phyloP scores from a whole-genome alignment of 92 coral and sea anemone species.

The Zoanthus solanderi region DNA sequence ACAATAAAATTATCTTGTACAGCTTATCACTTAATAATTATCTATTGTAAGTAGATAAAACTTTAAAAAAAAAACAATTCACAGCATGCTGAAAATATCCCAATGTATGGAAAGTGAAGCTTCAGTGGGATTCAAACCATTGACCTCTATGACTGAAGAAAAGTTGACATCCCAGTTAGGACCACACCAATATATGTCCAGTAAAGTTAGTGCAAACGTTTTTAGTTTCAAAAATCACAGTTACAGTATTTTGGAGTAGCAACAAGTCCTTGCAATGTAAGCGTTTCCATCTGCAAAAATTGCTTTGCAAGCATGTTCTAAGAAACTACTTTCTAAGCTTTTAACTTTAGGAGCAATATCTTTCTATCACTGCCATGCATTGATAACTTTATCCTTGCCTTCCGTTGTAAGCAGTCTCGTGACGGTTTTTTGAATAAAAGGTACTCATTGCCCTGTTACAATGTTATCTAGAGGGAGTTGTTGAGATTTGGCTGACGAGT shows the following conservation, averaged over 20 bases:
- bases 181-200: neutral
- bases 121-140: too few relatives aligned
- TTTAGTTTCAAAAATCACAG: neutral
- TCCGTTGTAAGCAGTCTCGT: neutral
- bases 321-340: neutral
- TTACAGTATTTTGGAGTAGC: neutral
- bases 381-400: neutral
- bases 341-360: neutral
- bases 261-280: neutral
- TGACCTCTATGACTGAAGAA: too few relatives aligned
- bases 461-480: slow-evolving; percentile 89
- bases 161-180: neutral
- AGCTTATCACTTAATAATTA: too few relatives aligned
- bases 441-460: neutral
- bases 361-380: neutral
- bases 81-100: too few relatives aligned
- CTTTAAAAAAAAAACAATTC: too few relatives aligned
- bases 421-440: neutral
- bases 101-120: too few relatives aligned
- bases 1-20: too few relatives aligned
- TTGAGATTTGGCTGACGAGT: slow-evolving; percentile 97
- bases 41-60: too few relatives aligned
- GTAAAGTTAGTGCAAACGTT: neutral
- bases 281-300: neutral
- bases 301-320: neutral